Conservation (phyloP, 2,797 vertebrate species). For the Clangula hyemalis region DNA sequence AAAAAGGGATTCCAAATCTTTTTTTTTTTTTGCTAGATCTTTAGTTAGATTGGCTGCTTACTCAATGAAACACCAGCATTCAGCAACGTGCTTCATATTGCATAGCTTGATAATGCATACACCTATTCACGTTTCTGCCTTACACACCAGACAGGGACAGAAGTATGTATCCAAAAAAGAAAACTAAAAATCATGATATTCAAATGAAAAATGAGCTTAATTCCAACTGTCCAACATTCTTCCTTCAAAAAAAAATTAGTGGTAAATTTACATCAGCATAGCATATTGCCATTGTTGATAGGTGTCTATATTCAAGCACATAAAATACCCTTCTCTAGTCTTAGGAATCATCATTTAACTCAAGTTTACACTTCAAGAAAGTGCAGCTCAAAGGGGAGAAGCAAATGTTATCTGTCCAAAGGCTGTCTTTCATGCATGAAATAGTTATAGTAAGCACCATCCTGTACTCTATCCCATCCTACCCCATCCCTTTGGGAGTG, state of each 20-base stretch:
- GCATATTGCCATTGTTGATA: not conserved
- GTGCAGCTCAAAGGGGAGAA: not conserved
- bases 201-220: not conserved
- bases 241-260: not conserved
- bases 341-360: not conserved
- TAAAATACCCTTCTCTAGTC: not conserved
- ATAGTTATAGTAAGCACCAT: not conserved
- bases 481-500: not conserved
- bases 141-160: not conserved
- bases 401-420: not conserved
- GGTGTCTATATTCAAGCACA: not conserved
- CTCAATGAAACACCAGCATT: not conserved
- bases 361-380: not conserved
- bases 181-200: not conserved
- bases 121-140: not conserved
- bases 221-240: not conserved
- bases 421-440: not conserved
- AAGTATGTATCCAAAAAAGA: fast-evolving
- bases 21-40: not conserved
- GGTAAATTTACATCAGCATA: not conserved
- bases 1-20: not conserved
- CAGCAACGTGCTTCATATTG: not conserved
- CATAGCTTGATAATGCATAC: not conserved
- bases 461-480: not conserved
- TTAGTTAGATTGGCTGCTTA: not conserved